Evolutionary conservation across 2,888 invertebrate species (phyloP).

Genomic region (Archips xylosteana): DNA sequence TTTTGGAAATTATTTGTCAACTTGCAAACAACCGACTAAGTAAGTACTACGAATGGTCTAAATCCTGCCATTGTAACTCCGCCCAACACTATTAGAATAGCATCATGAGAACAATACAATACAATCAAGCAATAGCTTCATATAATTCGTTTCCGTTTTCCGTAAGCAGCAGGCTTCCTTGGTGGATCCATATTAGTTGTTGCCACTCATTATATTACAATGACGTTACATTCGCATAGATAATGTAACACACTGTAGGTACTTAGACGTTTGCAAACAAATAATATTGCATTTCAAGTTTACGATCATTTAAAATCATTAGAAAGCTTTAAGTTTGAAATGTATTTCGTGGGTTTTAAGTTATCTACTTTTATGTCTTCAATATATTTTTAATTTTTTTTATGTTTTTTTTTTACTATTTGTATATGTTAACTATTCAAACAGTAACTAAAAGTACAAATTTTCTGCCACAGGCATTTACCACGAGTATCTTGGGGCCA

Average conservation of each 20-base stretch:
- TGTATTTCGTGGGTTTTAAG: neutral
- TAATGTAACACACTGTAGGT: slow-evolving; percentile 28
- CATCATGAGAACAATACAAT: slow-evolving; percentile 37
- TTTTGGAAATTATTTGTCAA: no score
- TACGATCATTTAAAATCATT: neutral
- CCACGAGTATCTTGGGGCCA: no score
- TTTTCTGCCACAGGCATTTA: no score
- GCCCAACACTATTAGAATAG: slow-evolving; percentile 25
- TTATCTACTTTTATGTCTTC: no score
- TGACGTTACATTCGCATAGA: slow-evolving; percentile 34
- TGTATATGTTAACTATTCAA: no score
- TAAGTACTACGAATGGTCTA: neutral
- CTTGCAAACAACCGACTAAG: no score
- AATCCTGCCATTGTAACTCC: neutral
- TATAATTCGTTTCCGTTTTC: slow-evolving; percentile 42
- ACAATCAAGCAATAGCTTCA: slow-evolving; percentile 20
- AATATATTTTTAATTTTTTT: no score
- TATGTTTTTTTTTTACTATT: no score
- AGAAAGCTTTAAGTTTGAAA: neutral
- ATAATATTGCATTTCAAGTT: slow-evolving; percentile 29
- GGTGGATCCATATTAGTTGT: slow-evolving; percentile 31
- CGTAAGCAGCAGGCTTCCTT: slow-evolving; percentile 41
- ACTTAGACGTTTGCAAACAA: slow-evolving; percentile 20
- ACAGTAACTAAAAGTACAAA: no score
- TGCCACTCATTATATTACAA: slow-evolving; percentile 40